phyloP scores from a whole-genome alignment of 2,888 invertebrate genomes.

The Helicoverpa assulta region DNA sequence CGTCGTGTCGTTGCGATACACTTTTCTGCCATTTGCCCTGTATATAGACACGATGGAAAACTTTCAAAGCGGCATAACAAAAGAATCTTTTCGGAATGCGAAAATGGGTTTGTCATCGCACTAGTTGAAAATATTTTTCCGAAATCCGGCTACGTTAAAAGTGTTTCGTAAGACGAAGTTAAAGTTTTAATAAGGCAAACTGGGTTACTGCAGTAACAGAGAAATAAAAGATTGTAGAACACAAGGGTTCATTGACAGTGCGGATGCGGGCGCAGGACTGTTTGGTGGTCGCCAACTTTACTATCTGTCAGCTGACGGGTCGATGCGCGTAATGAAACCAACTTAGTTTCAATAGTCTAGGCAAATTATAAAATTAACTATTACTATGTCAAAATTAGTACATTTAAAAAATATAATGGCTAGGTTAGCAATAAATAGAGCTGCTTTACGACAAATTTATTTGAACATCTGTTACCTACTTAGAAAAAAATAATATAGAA shows the following conservation, averaged over 20 bases:
- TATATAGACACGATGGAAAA: conserved; percentile 43
- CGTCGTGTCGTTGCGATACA: conserved; percentile 41
- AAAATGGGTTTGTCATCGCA: conserved; percentile 33
- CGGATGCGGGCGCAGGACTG: conserved; percentile 38
- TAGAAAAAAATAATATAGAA: no score
- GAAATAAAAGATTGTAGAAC: conserved; percentile 45
- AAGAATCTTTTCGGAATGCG: conserved; percentile 31
- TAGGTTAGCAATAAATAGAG: no score
- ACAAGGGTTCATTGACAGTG: conserved; percentile 57
- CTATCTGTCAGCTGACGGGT: conserved; percentile 42
- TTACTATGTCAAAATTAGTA: no score
- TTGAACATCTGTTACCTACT: no score
- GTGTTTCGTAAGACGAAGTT: conserved; percentile 42
- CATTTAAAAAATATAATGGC: no score
- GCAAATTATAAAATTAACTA: neutral
- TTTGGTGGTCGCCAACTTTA: conserved; percentile 36
- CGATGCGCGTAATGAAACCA: conserved; percentile 22
- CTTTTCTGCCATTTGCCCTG: conserved; percentile 45
- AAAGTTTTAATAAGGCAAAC: conserved; percentile 39
- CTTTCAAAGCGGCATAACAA: conserved; percentile 36
- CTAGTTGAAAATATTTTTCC: conserved; percentile 25
- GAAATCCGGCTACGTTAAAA: conserved; percentile 30
- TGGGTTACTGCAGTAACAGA: conserved; percentile 45
- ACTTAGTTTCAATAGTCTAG: conserved; percentile 4
- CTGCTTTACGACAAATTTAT: no score